phyloP scores from a whole-genome alignment of 2,113 vertebrate genomes.

The Seriola dumerili region DNA sequence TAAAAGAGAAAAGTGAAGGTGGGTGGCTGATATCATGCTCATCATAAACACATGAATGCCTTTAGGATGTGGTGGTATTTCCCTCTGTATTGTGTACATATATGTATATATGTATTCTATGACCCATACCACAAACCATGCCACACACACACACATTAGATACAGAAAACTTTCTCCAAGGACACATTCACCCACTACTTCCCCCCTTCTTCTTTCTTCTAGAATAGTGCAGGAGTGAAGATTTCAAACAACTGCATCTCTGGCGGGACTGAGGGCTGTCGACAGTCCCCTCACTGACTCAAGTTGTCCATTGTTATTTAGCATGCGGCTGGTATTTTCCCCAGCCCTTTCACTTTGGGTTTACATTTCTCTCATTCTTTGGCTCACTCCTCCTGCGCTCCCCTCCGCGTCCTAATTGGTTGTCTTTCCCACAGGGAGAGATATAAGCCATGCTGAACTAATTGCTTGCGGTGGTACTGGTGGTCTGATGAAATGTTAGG shows the following conservation, averaged over 20 bases:
- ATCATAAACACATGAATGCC: conserved; percentile 36
- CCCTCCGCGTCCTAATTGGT: conserved; percentile 63
- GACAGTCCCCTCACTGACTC: conserved; percentile 52
- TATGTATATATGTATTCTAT: background rate
- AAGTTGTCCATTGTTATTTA: conserved; percentile 56
- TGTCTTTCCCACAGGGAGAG: conserved; percentile 64
- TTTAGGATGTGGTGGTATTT: conserved; percentile 9
- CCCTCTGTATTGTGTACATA: background rate
- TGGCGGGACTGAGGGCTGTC: conserved; percentile 54
- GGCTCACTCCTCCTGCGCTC: conserved; percentile 58
- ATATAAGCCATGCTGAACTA: conserved; percentile 70
- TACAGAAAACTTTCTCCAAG: conserved; percentile 45
- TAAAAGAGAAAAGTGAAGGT: background rate
- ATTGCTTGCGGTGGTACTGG: conserved; percentile 64
- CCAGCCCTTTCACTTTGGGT: conserved; percentile 63
- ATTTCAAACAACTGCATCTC: conserved; percentile 69
- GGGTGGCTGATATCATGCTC: conserved; percentile 14
- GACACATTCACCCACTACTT: background rate
- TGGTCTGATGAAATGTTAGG: conserved; percentile 69
- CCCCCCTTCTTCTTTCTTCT: background rate
- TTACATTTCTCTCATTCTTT: conserved; percentile 84
- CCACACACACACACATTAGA: conserved; percentile 29
- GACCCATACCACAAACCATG: conserved; percentile 22
- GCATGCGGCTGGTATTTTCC: conserved; percentile 63
- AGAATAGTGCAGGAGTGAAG: conserved; percentile 42